These are phyloP conservation scores for Cuniculus paca DNA, from an alignment of 2,797 vertebrate species.

Conservation along the genomic window DNA sequence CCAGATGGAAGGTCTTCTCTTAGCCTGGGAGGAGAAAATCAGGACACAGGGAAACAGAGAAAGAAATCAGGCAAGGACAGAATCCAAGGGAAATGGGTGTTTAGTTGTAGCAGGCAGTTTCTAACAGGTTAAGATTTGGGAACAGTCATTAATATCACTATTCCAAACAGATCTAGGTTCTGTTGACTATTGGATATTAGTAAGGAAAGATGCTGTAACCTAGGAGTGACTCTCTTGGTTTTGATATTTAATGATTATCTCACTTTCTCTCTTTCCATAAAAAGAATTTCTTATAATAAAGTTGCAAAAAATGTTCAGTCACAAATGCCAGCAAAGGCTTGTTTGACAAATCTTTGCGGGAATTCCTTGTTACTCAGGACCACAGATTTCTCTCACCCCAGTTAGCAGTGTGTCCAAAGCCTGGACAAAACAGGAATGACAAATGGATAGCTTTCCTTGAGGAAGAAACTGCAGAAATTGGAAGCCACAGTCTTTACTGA, in stretches of 20 bases:
- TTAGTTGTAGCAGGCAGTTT: not conserved
- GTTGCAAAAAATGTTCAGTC: not conserved
- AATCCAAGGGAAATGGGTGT: not conserved
- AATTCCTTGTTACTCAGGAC: not conserved
- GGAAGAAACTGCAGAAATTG: not conserved
- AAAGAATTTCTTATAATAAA: conserved; percentile 25
- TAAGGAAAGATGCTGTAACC: not conserved
- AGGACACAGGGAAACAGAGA: not conserved
- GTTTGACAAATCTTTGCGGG: not conserved
- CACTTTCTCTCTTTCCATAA: not conserved
- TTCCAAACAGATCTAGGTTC: not conserved
- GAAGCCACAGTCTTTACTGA: not conserved
- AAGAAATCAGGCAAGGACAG: not conserved
- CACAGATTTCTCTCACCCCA: not conserved
- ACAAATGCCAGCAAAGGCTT: not conserved
- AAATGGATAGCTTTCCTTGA: not conserved
- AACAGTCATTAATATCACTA: not conserved
- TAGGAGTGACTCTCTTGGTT: not conserved
- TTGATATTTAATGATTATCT: conserved; percentile 12
- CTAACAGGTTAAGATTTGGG: not conserved
- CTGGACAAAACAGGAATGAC: not conserved
- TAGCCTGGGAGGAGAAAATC: not conserved
- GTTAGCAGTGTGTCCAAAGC: not conserved
- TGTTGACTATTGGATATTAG: not conserved
- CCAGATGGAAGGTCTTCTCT: not conserved